Percentiles rank a stretch among this genome's conserved stretches.
Evolutionary conservation across 2,113 vertebrate genomes (phyloP).

Genomic region (Alligator sinensis): DNA sequence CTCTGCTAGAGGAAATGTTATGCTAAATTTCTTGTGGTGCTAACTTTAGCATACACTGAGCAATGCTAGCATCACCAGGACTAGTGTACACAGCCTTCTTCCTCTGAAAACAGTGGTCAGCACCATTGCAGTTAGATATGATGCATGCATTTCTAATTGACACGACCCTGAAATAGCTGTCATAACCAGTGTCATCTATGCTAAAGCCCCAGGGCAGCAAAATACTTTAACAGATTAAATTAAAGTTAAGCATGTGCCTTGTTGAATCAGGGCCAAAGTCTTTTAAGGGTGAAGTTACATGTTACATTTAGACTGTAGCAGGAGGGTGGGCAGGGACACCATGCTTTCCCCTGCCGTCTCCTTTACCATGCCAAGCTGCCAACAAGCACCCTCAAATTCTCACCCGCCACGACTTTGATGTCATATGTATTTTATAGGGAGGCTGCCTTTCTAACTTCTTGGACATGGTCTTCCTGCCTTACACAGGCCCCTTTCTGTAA

Average conservation of each 20-base stretch:
- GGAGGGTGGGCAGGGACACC: too few relatives aligned
- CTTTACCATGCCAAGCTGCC: too few relatives aligned
- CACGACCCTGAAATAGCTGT: neutral
- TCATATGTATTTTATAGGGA: too few relatives aligned
- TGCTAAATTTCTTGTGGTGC: neutral
- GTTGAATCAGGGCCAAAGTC: neutral
- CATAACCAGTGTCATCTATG: neutral
- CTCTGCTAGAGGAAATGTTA: too few relatives aligned
- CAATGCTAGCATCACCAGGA: neutral
- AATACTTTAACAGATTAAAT: neutral
- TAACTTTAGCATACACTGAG: neutral
- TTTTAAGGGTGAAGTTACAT: neutral
- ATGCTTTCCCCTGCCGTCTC: too few relatives aligned
- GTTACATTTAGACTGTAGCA: too few relatives aligned
- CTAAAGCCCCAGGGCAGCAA: neutral
- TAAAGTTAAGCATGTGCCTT: neutral
- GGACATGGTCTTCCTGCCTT: too few relatives aligned
- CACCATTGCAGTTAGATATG: neutral
- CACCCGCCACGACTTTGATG: too few relatives aligned
- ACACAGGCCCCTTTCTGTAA: too few relatives aligned
- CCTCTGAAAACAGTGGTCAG: neutral
- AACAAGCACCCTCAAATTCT: too few relatives aligned
- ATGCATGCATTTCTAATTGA: neutral
- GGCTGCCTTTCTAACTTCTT: too few relatives aligned
- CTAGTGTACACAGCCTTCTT: neutral